Percentiles rank a stretch among this genome's conserved stretches.
Evolutionary conservation across 2,888 invertebrate genomes (phyloP).

Genomic region (Lepidochrysops patricia): DNA sequence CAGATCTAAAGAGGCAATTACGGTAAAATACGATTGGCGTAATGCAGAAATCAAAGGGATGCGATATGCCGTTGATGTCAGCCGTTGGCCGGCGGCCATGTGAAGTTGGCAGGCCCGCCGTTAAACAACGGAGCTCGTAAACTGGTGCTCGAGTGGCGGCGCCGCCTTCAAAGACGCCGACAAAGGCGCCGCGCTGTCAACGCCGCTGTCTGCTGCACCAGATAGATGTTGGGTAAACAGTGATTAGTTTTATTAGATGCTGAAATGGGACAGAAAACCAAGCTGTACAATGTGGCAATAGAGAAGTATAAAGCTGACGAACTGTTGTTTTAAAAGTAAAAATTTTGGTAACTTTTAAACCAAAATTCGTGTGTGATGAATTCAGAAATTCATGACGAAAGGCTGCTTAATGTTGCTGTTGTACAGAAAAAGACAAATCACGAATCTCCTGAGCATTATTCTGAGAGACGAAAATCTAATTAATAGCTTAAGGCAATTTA

Average conservation of each 20-base stretch:
- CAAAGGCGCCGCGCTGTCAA: constrained; percentile 65
- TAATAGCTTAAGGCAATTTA: background rate
- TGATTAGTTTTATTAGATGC: background rate
- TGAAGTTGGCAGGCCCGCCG: constrained; percentile 52
- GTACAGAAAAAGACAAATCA: no score
- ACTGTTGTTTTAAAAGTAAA: no score
- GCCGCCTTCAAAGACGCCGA: constrained; percentile 67
- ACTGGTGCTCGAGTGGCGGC: constrained; percentile 64
- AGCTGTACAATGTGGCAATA: no score
- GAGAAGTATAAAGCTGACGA: no score
- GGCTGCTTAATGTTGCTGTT: no score
- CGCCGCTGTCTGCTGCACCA: constrained; percentile 55
- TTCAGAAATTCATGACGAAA: no score
- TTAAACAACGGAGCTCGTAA: constrained; percentile 65
- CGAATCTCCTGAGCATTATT: no score
- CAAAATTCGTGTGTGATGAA: no score
- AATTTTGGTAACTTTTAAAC: no score
- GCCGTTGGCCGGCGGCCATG: constrained; percentile 40
- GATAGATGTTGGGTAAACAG: constrained; percentile 38
- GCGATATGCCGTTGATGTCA: constrained; percentile 33
- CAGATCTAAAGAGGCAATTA: constrained; percentile 13
- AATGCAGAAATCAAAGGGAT: constrained; percentile 31
- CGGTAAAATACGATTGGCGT: constrained; percentile 15
- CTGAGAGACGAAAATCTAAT: background rate
- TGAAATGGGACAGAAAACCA: no score